Evolutionary conservation across 2,113 vertebrate genomes (phyloP).

Genomic region (Zosterops pallidus): DNA sequence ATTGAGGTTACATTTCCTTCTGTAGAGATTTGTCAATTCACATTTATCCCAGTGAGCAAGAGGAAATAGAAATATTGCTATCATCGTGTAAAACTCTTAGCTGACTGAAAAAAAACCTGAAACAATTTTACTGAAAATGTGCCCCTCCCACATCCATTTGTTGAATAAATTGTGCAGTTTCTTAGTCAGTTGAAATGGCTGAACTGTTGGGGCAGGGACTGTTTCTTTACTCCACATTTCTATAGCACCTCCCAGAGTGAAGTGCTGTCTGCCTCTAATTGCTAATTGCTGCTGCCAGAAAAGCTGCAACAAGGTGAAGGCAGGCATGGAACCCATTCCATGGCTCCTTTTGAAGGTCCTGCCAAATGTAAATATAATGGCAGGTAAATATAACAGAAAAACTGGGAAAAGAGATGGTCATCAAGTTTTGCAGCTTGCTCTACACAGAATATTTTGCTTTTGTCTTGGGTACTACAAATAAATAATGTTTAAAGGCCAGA

Average conservation of each 20-base stretch:
- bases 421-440: neutral
- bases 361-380: neutral
- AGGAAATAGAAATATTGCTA: neutral
- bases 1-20: neutral
- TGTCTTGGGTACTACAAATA: constrained; percentile 1
- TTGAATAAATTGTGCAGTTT: neutral
- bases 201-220: neutral
- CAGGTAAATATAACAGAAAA: neutral
- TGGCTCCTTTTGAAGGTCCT: neutral
- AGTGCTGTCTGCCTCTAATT: neutral
- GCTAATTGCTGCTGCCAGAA: neutral
- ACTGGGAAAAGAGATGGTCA: neutral
- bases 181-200: neutral
- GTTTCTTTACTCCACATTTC: neutral
- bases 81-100: neutral
- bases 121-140: neutral
- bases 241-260: neutral
- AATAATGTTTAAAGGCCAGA: neutral
- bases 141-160: accelerated
- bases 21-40: neutral
- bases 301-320: neutral
- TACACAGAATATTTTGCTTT: neutral
- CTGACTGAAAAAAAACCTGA: neutral
- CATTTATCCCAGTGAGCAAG: neutral
- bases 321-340: neutral